phyloP scores from a whole-genome alignment of 2,888 invertebrate species.

The Melikaiella ostensackeni region DNA sequence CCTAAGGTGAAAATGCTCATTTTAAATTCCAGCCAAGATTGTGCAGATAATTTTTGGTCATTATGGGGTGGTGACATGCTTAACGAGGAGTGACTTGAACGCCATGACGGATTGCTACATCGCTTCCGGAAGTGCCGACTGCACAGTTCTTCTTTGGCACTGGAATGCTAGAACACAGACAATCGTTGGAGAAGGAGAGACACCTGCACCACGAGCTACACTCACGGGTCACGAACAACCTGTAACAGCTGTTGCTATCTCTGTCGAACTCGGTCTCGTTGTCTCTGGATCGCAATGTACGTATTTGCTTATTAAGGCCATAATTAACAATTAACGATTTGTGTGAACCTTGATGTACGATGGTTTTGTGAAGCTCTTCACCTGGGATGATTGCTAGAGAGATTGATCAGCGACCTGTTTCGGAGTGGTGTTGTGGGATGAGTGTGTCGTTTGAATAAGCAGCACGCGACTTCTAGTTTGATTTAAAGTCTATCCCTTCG shows the following conservation, averaged over 20 bases:
- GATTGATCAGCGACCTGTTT: no score
- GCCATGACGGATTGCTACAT: constrained; percentile 99
- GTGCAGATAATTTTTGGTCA: constrained; percentile 99
- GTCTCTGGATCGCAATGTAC: constrained; percentile 92
- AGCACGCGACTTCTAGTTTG: no score
- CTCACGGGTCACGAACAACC: constrained; percentile 98
- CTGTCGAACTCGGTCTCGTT: constrained; percentile 98
- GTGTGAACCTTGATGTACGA: no score
- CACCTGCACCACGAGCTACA: constrained; percentile 97
- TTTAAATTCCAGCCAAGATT: constrained; percentile 88
- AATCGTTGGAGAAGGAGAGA: constrained; percentile 97
- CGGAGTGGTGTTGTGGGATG: no score
- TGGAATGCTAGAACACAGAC: constrained; percentile 98
- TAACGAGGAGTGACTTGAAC: constrained; percentile 98
- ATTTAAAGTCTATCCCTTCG: no score
- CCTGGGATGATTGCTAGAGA: no score
- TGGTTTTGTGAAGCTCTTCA: no score
- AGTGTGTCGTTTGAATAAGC: no score
- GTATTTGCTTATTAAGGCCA: constrained; percentile 49
- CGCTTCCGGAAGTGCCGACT: constrained; percentile 98
- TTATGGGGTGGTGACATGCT: constrained; percentile 98
- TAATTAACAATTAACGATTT: constrained; percentile 17
- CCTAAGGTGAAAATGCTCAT: constrained; percentile 42
- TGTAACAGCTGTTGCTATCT: constrained; percentile 96
- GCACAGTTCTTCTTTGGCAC: constrained; percentile 98